Base-by-base conservation (phyloP, 2,113 vertebrate genomes). In the Aegypius monachus region DNA sequence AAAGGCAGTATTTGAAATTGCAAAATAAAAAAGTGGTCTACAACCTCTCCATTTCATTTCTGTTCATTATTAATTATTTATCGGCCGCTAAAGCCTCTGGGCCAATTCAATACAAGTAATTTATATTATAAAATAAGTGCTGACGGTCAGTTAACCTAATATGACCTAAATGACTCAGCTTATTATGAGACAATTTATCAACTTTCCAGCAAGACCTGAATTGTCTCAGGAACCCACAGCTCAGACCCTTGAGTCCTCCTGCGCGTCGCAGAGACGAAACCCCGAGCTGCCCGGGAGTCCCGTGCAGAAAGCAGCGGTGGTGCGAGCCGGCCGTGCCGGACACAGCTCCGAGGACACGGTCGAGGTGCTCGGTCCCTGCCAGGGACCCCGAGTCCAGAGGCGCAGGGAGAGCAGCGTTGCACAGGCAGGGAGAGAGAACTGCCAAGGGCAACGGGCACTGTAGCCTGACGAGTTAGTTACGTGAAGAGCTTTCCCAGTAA, bases 51-150 rank as follows among this genome's bases (percentile, higher is more conserved):
- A 91, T 98, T 97, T 98, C 32, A 81, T 94, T 98, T 97, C 88
- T 97, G 95, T 96, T 78, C 65, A 95, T 97, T 97, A 98, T 98
- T 97, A 98, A 98, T 98, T 98, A 98, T 98, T 98, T 97, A 97
- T 97, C 48, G 59, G 78, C 86, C 32, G 56, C 90, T 95, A 71
- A 95, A 98, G 96, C 90, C 96, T 96, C 80, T 94, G 84, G 92
- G 91, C 73, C 82, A 97, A 71, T 96, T 97, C 96, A 96, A 89
- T 93, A 63, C 11, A 91, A 97, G 96, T 97, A 98, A 98, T 98
- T 96, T 95, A 82, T 94, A 50, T 93, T 88, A 91, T 87, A 92
- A 93, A 91, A 94, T 97, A 94, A 88, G 62, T 96, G 90, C 88
- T 97, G 96, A 97, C 21, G 77, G 91, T 93, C 95, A 95, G 93